Conservation (phyloP, 1,140 invertebrate genomes). For the Drosophila sp. region DNA sequence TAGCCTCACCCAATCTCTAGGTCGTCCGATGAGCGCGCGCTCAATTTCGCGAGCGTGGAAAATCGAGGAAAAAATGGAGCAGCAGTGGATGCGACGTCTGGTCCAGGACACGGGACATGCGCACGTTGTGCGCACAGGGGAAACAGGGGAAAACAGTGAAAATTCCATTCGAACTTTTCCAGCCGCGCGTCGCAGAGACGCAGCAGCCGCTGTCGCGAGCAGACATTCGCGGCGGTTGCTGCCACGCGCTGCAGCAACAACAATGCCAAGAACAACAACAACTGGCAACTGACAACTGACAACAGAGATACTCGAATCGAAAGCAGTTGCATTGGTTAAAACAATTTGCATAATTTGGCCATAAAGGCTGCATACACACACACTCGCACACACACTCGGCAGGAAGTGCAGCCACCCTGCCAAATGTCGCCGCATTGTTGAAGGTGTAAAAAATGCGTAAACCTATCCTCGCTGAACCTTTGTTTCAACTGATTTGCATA, state of each 20-base stretch:
- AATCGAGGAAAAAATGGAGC: conserved; percentile 70
- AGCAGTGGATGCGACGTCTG: conserved; percentile 27
- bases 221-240: conserved; percentile 49
- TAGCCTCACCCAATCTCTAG: conserved; percentile 17
- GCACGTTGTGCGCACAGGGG: conserved; percentile 67
- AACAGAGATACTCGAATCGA: conserved; percentile 30
- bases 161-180: conserved; percentile 71
- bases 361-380: conserved; percentile 56
- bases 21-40: conserved; percentile 45
- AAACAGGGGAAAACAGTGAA: conserved; percentile 50
- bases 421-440: conserved; percentile 56
- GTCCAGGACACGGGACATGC: conserved; percentile 68
- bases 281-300: too few relatives aligned
- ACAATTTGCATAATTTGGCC: conserved; percentile 79
- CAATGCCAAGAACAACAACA: conserved; percentile 27
- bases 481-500: conserved; percentile 73
- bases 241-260: conserved; percentile 60
- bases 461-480: conserved; percentile 60
- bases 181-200: conserved; percentile 56
- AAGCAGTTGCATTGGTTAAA: conserved; percentile 60
- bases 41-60: conserved; percentile 82
- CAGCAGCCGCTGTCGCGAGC: conserved; percentile 60
- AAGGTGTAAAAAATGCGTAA: conserved; percentile 82
- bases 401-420: conserved; percentile 62
- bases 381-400: conserved; percentile 17